These are phyloP conservation scores for Choristoneura fumiferana DNA, from an alignment of 1,140 invertebrate species.

Conservation along the genomic window DNA sequence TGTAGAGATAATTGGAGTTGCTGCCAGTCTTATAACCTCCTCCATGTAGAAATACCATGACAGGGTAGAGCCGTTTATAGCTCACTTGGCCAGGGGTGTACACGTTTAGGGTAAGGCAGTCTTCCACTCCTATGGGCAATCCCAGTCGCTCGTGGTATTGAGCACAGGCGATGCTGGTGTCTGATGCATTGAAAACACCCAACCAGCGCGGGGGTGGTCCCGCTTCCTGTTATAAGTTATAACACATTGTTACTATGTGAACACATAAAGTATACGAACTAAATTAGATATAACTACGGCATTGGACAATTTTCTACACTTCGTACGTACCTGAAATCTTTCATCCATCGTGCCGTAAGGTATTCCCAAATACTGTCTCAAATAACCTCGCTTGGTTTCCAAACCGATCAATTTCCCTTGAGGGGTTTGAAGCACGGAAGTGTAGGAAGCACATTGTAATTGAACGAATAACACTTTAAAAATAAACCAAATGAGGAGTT, in stretches of 20 bases:
- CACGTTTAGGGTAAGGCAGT: conserved; percentile 39
- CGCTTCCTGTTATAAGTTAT: conserved; percentile 31
- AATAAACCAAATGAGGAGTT: not conserved
- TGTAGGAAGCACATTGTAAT: not conserved
- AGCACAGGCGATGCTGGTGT: conserved; percentile 31
- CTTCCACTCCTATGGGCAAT: conserved; percentile 31
- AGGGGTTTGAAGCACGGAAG: conserved; percentile 19
- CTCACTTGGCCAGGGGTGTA: conserved; percentile 31
- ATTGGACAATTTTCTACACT: no score
- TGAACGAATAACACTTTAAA: not conserved
- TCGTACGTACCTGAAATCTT: conserved; percentile 39
- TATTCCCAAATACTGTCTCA: conserved; percentile 36
- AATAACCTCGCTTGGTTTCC: conserved; percentile 21
- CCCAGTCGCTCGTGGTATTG: conserved; percentile 26
- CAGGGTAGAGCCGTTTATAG: conserved; percentile 46
- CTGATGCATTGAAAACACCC: conserved; percentile 29
- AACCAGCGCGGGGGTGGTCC: conserved; percentile 33
- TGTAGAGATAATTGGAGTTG: conserved; percentile 57
- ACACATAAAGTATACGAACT: not conserved
- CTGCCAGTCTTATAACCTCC: conserved; percentile 69
- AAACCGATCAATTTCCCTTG: conserved; percentile 39
- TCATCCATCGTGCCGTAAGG: conserved; percentile 37
- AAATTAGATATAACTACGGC: no score
- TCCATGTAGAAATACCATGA: conserved; percentile 79
- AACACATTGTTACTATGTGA: no score